phyloP scores from a whole-genome alignment of 2,888 invertebrate species.

The Serrognathus titanus region DNA sequence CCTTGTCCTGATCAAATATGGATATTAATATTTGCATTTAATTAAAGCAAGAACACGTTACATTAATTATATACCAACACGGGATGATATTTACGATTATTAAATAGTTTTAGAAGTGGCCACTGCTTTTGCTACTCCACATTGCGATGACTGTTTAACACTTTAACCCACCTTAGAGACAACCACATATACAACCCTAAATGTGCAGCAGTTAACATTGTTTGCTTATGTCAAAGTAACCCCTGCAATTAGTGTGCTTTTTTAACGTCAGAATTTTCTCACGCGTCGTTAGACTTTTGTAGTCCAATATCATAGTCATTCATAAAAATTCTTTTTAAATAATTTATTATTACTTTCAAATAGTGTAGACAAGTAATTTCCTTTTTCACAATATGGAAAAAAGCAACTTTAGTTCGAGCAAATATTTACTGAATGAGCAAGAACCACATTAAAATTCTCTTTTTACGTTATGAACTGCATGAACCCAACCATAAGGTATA shows the following conservation, averaged over 20 bases:
- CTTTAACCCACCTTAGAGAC: not conserved
- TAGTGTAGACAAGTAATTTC: no score
- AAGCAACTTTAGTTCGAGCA: no score
- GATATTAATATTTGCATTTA: constrained; percentile 19
- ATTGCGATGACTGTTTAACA: constrained; percentile 18
- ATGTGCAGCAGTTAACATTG: constrained; percentile 1
- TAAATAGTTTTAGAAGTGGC: constrained; percentile 15
- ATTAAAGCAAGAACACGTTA: constrained; percentile 19
- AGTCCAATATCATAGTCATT: no score
- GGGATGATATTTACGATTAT: constrained; percentile 6
- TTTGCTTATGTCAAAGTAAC: constrained; percentile 19
- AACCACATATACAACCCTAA: not conserved
- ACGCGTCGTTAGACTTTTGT: constrained; percentile 3
- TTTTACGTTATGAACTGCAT: no score
- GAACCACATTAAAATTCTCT: no score
- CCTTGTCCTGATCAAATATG: constrained; percentile 19
- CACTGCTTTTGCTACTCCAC: not conserved
- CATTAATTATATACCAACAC: constrained; percentile 16
- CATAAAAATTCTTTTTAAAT: no score
- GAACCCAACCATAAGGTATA: no score
- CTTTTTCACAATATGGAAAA: no score
- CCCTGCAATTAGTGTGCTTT: constrained; percentile 8
- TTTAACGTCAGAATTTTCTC: not conserved
- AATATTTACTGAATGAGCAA: no score
- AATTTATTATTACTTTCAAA: no score